These are phyloP conservation scores for Drosophila dunni DNA, from an alignment of 1,140 invertebrate genomes.

Conservation along the genomic window DNA sequence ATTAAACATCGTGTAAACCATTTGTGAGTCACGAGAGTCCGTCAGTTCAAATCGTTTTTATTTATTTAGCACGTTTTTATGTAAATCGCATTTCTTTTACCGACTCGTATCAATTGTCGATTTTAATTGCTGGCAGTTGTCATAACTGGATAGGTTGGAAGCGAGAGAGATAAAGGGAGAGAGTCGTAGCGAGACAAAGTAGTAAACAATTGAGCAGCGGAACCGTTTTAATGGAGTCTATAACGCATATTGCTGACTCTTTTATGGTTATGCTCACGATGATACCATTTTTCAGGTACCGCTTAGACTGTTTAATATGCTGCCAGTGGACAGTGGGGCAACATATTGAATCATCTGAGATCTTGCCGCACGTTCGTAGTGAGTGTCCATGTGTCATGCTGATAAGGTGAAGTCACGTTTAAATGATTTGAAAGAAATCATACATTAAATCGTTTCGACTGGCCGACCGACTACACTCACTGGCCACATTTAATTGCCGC, in stretches of 20 bases:
- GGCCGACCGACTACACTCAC: slow-evolving; percentile 13
- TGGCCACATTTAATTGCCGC: slow-evolving; percentile 72
- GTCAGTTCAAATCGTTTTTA: not conserved
- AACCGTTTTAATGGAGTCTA: slow-evolving; percentile 60
- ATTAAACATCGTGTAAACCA: not conserved
- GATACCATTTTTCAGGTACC: slow-evolving; percentile 42
- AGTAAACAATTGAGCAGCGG: slow-evolving; percentile 11
- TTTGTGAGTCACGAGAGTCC: too few relatives aligned
- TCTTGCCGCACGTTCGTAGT: slow-evolving; percentile 1
- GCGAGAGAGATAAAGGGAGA: slow-evolving; percentile 19
- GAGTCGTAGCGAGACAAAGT: slow-evolving; percentile 13
- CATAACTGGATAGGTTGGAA: slow-evolving; percentile 64
- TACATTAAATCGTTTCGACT: slow-evolving; percentile 73
- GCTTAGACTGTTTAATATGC: slow-evolving; percentile 66
- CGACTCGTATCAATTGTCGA: slow-evolving; percentile 70
- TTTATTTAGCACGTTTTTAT: slow-evolving; percentile 1
- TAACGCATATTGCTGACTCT: slow-evolving; percentile 49
- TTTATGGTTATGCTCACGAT: slow-evolving; percentile 52
- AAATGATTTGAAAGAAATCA: slow-evolving; percentile 79
- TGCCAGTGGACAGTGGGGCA: slow-evolving; percentile 42
- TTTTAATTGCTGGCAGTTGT: slow-evolving; percentile 78
- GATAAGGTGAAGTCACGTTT: slow-evolving; percentile 71
- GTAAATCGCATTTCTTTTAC: slow-evolving; percentile 16
- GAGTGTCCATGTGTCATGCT: slow-evolving; percentile 26
- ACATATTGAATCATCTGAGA: slow-evolving; percentile 75